Conservation (phyloP, 53 echinoderm and acorn worm species). For the Zoroaster sp. region DNA sequence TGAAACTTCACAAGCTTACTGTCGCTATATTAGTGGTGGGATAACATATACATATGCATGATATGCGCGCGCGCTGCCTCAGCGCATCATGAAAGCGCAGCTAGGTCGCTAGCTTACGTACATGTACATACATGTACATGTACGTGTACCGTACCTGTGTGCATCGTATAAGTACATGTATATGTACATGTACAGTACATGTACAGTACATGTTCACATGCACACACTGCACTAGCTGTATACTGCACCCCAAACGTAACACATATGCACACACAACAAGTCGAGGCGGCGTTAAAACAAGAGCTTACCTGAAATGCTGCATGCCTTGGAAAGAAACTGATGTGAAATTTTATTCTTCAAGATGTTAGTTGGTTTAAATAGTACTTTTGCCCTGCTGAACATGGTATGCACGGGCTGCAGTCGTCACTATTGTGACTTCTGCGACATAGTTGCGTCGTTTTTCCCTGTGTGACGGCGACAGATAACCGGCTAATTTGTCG, state of each 20-base stretch:
- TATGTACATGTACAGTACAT: not conserved
- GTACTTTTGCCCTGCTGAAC: not conserved
- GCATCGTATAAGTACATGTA: too few species aligned
- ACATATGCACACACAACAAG: not conserved
- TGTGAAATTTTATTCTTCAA: not conserved
- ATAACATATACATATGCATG: too few species aligned
- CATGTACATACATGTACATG: too few species aligned
- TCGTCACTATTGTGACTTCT: slow-evolving; percentile 46
- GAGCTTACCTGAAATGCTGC: not conserved
- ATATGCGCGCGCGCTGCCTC: too few species aligned
- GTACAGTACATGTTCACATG: not conserved
- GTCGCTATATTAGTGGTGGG: too few species aligned
- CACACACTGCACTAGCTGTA: not conserved
- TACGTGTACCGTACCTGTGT: too few species aligned
- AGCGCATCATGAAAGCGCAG: too few species aligned
- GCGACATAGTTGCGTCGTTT: slow-evolving; percentile 38
- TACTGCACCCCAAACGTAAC: not conserved
- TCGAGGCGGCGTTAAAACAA: not conserved
- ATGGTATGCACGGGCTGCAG: slow-evolving; percentile 48
- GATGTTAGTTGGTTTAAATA: slow-evolving; percentile 1
- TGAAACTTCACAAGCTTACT: too few species aligned
- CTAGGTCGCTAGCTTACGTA: too few species aligned
- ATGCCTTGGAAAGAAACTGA: not conserved
- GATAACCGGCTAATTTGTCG: slow-evolving; percentile 52
- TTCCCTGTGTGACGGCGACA: slow-evolving; percentile 46